A percentile compares a stretch with the other conserved stretches of the same genome.
These are phyloP conservation scores for Hippopotamyrus pictus DNA, from an alignment of 2,797 vertebrate genomes.

Conservation along the genomic window DNA sequence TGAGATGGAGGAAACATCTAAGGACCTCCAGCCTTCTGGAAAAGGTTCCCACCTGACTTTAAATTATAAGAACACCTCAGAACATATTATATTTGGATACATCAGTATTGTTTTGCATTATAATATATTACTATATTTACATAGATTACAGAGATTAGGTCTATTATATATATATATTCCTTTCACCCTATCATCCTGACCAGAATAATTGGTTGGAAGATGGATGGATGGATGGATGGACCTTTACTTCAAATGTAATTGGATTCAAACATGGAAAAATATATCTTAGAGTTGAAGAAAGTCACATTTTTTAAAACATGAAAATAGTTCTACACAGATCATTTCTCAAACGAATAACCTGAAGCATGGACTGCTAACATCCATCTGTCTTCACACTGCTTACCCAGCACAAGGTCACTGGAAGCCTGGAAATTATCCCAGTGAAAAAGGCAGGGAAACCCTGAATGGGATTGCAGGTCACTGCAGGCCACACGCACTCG, in stretches of 20 bases:
- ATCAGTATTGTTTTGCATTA: neutral
- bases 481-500: neutral
- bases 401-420: neutral
- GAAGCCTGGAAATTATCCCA: neutral
- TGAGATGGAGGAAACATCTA: neutral
- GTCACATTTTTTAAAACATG: neutral
- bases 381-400: neutral
- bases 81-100: neutral
- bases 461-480: neutral
- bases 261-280: neutral
- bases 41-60: neutral
- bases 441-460: neutral
- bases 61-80: neutral
- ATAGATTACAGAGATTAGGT: neutral
- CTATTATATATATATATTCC: neutral
- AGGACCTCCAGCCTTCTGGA: neutral
- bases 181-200: neutral
- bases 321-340: neutral
- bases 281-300: neutral
- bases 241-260: neutral
- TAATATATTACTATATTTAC: neutral
- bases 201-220: neutral
- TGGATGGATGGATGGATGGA: neutral
- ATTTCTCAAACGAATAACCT: conserved; percentile 4
- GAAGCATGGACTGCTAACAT: neutral